Evolutionary conservation across 1,140 invertebrate species (phyloP), one percentile per base, ranked within the genome.

Genomic region (Aphelinus certus): DNA sequence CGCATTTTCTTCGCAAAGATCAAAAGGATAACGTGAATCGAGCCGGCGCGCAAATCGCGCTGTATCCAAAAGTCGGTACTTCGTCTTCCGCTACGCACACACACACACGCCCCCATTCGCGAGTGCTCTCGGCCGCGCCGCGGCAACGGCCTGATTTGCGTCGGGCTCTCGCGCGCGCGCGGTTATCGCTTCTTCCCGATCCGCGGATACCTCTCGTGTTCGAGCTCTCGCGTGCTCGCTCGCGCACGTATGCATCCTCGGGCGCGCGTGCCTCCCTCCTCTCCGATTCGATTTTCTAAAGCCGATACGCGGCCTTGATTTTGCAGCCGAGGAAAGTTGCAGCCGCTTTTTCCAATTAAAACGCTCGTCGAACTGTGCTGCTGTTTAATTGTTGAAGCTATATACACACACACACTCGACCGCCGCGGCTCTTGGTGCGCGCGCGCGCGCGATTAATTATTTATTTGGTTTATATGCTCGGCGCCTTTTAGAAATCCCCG

Each of bases 271-370:
- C 26, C 26, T 26, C 26, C 26, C 26, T 26, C 26, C 26, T 53
- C 51, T 4, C 7, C 49, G 57, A 47, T 46, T 26, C 7, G 56
- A 67, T 75, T 75, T 70, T 70, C 73, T 75, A 75, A 70, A 64
- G 53, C 57, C 63, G 71, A 75, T 75, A 26, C 67, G 73, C 73
- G 73, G 73, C 73, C 73, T 75, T 75, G 73, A 70, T 75, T 75
- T 71, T 75, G 51, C 65, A 42, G n/a, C 49, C 42, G 48, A 64
- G 73, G 67, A 75, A 75, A 75, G 73, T 70, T 75, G 46, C 10
- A 47, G 26, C 26, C 26, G 65, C 73, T 75, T 75, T 75, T 75
- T 70, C 73, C 67, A 75, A 75, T 75, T 75, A 75, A 65, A 75
- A 75, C 42, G 9, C 60, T 42, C 73, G 58, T 10, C 51, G 49